These are phyloP conservation scores for Danio tinwini DNA, from an alignment of 2,797 vertebrate genomes.

Conservation along the genomic window DNA sequence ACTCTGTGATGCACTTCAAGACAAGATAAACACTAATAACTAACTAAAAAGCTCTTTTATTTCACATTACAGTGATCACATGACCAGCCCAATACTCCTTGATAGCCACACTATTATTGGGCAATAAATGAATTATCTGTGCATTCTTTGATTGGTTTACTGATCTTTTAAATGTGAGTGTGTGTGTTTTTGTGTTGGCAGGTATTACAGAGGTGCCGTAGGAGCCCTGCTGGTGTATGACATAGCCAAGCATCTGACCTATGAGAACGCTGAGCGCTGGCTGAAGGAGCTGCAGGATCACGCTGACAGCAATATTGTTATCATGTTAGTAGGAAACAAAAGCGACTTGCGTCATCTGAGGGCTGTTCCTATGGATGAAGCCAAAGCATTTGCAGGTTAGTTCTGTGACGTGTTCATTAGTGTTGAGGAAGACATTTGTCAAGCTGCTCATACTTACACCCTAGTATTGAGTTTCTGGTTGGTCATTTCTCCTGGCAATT, in stretches of 20 bases:
- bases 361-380: constrained; percentile 85
- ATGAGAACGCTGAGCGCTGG: constrained; percentile 88
- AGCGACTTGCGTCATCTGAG: constrained; percentile 86
- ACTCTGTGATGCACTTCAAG: too few species aligned
- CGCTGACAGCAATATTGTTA: constrained; percentile 86
- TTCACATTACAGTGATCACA: too few species aligned
- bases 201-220: constrained; percentile 87
- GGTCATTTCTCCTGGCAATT: not conserved
- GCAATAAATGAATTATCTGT: not conserved
- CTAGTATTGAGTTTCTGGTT: not conserved
- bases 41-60: too few species aligned
- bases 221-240: constrained; percentile 88
- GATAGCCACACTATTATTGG: not conserved
- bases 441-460: not conserved
- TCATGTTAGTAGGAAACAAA: constrained; percentile 91
- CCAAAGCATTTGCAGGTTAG: constrained; percentile 82
- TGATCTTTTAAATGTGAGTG: not conserved
- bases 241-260: constrained; percentile 90
- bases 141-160: not conserved
- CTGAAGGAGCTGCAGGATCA: constrained; percentile 90
- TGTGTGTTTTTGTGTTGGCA: constrained; percentile 56
- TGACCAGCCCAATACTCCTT: not conserved
- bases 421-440: not conserved
- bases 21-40: too few species aligned
- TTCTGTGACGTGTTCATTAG: not conserved